These are phyloP conservation scores for Troilus luridus DNA, from an alignment of 2,888 invertebrate species.

Conservation along the genomic window DNA sequence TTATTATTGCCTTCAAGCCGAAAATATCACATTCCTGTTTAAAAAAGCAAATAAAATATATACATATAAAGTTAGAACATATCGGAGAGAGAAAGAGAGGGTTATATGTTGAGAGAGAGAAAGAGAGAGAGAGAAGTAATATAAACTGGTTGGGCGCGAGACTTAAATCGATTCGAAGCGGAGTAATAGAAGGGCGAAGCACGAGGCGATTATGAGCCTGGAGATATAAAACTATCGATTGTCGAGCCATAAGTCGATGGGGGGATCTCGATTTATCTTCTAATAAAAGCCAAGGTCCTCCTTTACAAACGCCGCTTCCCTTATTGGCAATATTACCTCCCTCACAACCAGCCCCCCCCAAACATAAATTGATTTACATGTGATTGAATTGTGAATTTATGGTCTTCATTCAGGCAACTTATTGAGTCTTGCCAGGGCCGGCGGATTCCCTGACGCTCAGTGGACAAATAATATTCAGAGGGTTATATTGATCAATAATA, in stretches of 20 bases:
- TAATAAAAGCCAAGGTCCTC: constrained; percentile 31
- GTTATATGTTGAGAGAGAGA: background rate
- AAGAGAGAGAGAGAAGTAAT: background rate
- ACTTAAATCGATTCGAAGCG: background rate
- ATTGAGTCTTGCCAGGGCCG: background rate
- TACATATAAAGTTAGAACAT: background rate
- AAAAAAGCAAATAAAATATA: background rate
- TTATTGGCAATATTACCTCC: constrained; percentile 47
- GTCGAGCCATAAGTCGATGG: background rate
- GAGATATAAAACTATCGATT: constrained; percentile 23
- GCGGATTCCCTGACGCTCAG: background rate
- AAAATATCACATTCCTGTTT: too few relatives aligned
- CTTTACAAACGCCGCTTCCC: background rate
- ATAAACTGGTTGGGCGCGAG: background rate
- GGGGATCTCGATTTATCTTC: constrained; percentile 48
- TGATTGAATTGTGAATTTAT: constrained; percentile 40
- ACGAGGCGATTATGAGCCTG: background rate
- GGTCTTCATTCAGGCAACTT: constrained; percentile 26
- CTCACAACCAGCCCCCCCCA: background rate
- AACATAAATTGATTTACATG: constrained; percentile 36
- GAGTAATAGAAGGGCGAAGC: background rate
- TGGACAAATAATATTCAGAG: background rate
- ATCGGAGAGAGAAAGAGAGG: background rate
- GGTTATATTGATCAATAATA: background rate
- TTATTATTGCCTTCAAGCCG: too few relatives aligned